phyloP scores from a whole-genome alignment of 2,888 invertebrate species.

The Erebia epiphron region DNA sequence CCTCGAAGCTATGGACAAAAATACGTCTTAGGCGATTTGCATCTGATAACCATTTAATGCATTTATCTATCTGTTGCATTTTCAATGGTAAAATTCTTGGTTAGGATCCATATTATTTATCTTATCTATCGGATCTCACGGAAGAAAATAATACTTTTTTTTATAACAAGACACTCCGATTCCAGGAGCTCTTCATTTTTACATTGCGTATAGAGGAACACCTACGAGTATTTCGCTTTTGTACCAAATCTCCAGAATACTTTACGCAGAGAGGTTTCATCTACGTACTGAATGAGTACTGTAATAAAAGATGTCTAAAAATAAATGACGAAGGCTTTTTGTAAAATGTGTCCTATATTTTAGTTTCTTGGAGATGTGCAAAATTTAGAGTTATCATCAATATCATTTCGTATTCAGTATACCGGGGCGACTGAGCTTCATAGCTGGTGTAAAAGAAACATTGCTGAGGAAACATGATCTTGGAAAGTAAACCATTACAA shows the following conservation, averaged over 20 bases:
- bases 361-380: neutral
- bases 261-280: conserved; percentile 7
- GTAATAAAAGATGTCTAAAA: conserved; percentile 20
- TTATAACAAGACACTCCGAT: neutral
- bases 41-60: too few species aligned
- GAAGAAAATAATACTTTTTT: neutral
- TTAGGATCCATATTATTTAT: neutral
- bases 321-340: conserved; percentile 14
- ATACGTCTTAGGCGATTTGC: too few species aligned
- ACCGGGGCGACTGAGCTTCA: too few species aligned
- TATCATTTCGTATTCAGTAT: too few species aligned
- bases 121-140: neutral
- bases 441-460: too few species aligned
- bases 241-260: conserved; percentile 5
- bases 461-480: too few species aligned
- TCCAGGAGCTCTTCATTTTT: neutral
- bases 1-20: too few species aligned
- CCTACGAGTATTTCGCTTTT: neutral
- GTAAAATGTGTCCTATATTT: neutral
- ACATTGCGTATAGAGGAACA: neutral
- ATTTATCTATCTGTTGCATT: too few species aligned
- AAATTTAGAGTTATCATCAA: neutral
- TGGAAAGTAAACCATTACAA: too few species aligned
- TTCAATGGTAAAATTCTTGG: too few species aligned
- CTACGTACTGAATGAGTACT: conserved; percentile 9